phyloP scores from a whole-genome alignment of 2,888 invertebrate genomes.

The Andrena praecox region DNA sequence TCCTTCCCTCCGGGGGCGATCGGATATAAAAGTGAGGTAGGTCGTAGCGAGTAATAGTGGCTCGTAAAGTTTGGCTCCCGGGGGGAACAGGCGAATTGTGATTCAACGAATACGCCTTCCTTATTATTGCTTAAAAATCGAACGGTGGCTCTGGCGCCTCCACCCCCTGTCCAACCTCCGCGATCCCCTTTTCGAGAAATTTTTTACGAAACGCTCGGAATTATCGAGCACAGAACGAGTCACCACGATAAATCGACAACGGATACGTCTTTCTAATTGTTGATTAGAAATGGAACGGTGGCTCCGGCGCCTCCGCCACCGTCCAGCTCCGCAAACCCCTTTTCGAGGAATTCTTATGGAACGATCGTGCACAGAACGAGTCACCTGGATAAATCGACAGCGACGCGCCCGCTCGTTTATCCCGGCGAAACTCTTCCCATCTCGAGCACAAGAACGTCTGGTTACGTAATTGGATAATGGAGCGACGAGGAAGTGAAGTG shows the following conservation, averaged over 20 bases:
- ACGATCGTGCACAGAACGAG: background rate
- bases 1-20: conserved; percentile 21
- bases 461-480: background rate
- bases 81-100: conserved; percentile 45
- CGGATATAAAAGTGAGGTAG: conserved; percentile 62
- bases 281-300: conserved; percentile 35
- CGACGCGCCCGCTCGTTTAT: background rate
- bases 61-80: conserved; percentile 63
- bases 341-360: background rate
- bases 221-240: no score
- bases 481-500: background rate
- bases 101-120: conserved; percentile 59
- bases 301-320: background rate
- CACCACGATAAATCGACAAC: conserved; percentile 5
- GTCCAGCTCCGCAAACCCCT: no score
- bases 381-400: background rate
- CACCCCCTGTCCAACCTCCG: no score
- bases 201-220: no score
- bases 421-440: background rate
- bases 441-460: background rate
- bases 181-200: no score
- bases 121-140: conserved; percentile 60
- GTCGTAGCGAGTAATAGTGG: conserved; percentile 50
- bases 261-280: conserved; percentile 61
- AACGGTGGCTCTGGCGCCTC: background rate